Evolutionary conservation across 2,888 invertebrate species (phyloP), one percentile per base, ranked within the genome.

Genomic region (Hirudinaria manillensis): DNA sequence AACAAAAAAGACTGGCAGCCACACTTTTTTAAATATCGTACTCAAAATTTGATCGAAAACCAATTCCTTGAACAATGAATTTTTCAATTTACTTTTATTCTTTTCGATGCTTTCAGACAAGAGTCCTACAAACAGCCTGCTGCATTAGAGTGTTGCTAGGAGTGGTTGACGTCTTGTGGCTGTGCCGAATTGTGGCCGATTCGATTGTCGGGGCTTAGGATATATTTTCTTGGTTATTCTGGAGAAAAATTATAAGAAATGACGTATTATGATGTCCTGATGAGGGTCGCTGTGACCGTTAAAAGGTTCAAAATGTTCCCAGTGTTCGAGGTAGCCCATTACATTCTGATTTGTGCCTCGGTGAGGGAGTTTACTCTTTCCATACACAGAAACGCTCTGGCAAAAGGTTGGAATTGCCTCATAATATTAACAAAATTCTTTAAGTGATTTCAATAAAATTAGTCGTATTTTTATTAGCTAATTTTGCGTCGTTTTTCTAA

Each of bases 231-330:
- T 6, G 16, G 10, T 45, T 10, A 45, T 45, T 45, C 45, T 45
- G 3, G 45, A 45, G 45, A 61, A 16, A 27, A 61, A 61, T 24
- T 1, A 10, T 1, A 61, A 16, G 29, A 61, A 19, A 61, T 61
- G 61, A 21, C 29, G 24, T 24, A 61, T 16, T 68, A 34, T 34
- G 74, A 77, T 32, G 67, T 74, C 19, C 45, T 77, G 32, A 36
- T 75, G 53, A 95, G 97, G 87, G 90, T 97, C 89, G 97, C 98
- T 88, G 96, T 95, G 88, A 94, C 94, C 89, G 94, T 99, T 88
- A 94, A 95, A 82, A 95, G 97, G 87, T 89, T 98, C 81, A 96
- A 97, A 89, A 98, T 99, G 97, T 99, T 92, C 86, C 99, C 99
- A 75, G 98, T 96, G 88, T 99, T 99, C 87, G 98, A 99, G 86